phyloP scores from a whole-genome alignment of 2,888 invertebrate species.

The Brenthis hecate region DNA sequence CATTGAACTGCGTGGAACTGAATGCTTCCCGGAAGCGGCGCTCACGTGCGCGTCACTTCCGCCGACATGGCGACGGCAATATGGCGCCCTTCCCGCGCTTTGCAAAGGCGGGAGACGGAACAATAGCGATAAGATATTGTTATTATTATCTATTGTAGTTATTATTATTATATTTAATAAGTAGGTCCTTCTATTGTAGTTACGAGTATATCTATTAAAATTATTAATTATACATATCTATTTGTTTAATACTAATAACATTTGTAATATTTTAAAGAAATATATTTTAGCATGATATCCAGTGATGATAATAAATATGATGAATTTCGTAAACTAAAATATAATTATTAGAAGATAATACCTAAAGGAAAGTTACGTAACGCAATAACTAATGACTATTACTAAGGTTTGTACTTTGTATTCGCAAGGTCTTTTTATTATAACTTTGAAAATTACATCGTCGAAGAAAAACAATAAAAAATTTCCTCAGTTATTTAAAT shows the following conservation, averaged over 20 bases:
- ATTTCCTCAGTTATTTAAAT: too few species aligned
- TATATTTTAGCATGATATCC: neutral
- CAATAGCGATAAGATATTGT: conserved; percentile 26
- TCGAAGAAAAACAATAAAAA: too few species aligned
- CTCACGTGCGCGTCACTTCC: conserved; percentile 80
- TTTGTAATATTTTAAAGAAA: neutral
- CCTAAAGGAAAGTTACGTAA: too few species aligned
- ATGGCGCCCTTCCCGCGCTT: conserved; percentile 75
- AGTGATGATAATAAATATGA: neutral
- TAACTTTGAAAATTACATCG: too few species aligned
- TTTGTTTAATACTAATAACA: neutral
- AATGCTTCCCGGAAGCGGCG: conserved; percentile 71
- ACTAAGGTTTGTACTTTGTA: too few species aligned
- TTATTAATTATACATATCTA: neutral
- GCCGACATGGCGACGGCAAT: conserved; percentile 74
- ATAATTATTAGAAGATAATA: too few species aligned
- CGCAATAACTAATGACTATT: too few species aligned
- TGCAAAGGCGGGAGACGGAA: conserved; percentile 46
- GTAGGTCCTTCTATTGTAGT: neutral
- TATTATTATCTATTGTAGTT: conserved; percentile 23
- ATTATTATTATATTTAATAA: conserved; percentile 13
- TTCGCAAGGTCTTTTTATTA: too few species aligned
- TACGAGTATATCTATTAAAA: neutral
- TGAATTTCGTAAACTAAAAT: too few species aligned
- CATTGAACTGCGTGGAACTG: conserved; percentile 78